Conservation (phyloP, 2,797 vertebrate genomes). For the Lophotriccus pileatus region DNA sequence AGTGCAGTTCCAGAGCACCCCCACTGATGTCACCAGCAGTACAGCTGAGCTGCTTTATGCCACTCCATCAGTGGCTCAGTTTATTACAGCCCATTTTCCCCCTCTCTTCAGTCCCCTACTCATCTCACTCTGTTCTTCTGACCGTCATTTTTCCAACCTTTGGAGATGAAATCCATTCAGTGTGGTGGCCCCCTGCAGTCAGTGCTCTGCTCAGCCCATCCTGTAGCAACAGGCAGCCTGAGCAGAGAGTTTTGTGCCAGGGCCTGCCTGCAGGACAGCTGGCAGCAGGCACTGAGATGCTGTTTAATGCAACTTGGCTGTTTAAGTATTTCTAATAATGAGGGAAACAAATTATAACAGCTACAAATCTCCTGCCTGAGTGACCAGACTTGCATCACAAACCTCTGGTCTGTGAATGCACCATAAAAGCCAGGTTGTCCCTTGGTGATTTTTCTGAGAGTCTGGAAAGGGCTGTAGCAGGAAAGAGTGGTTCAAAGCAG, state of each 20-base stretch:
- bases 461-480: background rate
- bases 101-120: background rate
- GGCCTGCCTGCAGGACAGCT: background rate
- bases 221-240: background rate
- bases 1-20: background rate
- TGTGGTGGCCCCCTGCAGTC: background rate
- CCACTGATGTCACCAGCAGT: conserved; percentile 6
- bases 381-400: background rate
- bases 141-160: background rate
- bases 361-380: conserved; percentile 13
- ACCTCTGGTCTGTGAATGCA: background rate
- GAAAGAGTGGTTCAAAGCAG: background rate
- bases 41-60: background rate
- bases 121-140: background rate
- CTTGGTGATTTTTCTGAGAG: background rate
- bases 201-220: background rate
- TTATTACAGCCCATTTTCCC: background rate
- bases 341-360: background rate
- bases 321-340: background rate
- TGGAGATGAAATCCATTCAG: background rate
- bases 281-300: background rate
- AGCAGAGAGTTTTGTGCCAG: background rate
- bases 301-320: background rate
- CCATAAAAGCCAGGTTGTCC: conserved; percentile 1
- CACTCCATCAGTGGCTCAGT: background rate